These are phyloP conservation scores for Cyphomyrmex costatus DNA, from an alignment of 1,140 invertebrate genomes.

Conservation along the genomic window DNA sequence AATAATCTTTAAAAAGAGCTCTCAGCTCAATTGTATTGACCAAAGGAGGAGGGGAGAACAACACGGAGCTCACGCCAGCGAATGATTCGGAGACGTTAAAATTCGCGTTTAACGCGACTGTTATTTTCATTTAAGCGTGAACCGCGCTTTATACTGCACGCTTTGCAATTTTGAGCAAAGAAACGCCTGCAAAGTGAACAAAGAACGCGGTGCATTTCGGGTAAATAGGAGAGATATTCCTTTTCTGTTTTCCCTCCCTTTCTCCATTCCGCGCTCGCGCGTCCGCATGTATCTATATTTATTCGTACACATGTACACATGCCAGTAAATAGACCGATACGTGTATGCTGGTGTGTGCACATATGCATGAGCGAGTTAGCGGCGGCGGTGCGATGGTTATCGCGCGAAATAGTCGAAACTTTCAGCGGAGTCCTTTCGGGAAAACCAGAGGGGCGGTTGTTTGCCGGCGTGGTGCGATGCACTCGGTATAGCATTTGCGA, in stretches of 20 bases:
- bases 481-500: slow-evolving; percentile 48
- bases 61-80: neutral
- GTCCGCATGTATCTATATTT: slow-evolving; percentile 22
- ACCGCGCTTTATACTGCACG: neutral
- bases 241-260: neutral
- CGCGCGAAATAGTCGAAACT: slow-evolving; percentile 69
- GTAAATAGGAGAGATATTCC: slow-evolving; percentile 27
- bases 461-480: slow-evolving; percentile 61
- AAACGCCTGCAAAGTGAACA: slow-evolving; percentile 31
- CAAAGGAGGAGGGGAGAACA: neutral
- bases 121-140: slow-evolving; percentile 36
- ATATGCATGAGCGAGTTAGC: slow-evolving; percentile 1
- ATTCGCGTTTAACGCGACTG: slow-evolving; percentile 40
- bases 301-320: neutral
- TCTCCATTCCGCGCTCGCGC: neutral
- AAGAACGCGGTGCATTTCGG: slow-evolving; percentile 46
- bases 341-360: neutral
- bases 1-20: neutral
- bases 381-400: slow-evolving; percentile 61
- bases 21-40: neutral
- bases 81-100: slow-evolving; percentile 11
- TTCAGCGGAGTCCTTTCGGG: slow-evolving; percentile 64
- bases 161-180: slow-evolving; percentile 26
- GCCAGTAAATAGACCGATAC: slow-evolving; percentile 1
- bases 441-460: slow-evolving; percentile 54